Conservation (phyloP, 2,113 vertebrate genomes). For the Microcebus murinus region DNA sequence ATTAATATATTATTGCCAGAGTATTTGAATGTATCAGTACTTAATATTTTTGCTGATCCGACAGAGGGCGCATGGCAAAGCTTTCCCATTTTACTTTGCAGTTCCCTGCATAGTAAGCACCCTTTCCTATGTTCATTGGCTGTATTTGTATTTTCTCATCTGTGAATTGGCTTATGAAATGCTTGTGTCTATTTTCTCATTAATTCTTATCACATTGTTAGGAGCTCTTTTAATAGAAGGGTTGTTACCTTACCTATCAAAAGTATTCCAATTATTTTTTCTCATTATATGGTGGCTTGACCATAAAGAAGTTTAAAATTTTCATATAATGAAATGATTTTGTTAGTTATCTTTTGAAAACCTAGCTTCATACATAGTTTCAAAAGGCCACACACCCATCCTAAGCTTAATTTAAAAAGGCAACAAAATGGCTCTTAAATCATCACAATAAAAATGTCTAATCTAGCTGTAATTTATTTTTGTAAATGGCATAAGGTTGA, state of each 20-base stretch:
- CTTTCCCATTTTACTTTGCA: background rate
- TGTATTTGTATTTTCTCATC: background rate
- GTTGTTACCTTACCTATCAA: background rate
- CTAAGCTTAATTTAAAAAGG: background rate
- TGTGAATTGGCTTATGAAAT: background rate
- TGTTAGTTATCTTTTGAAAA: background rate
- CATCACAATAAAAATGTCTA: background rate
- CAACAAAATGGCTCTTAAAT: background rate
- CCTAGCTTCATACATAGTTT: background rate
- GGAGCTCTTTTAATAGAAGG: background rate
- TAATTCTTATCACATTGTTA: background rate
- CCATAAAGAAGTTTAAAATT: background rate
- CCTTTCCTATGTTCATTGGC: background rate
- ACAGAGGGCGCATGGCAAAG: background rate
- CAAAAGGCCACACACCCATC: background rate
- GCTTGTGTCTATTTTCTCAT: background rate
- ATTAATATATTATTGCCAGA: background rate
- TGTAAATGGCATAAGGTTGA: background rate
- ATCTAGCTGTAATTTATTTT: background rate
- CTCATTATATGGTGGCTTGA: background rate
- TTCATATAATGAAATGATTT: background rate
- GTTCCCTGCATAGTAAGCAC: background rate
- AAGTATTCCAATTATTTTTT: background rate
- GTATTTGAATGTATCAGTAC: background rate
- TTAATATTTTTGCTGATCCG: background rate